phyloP scores from a whole-genome alignment of 2,113 vertebrate genomes.

The Stigmatopora argus region DNA sequence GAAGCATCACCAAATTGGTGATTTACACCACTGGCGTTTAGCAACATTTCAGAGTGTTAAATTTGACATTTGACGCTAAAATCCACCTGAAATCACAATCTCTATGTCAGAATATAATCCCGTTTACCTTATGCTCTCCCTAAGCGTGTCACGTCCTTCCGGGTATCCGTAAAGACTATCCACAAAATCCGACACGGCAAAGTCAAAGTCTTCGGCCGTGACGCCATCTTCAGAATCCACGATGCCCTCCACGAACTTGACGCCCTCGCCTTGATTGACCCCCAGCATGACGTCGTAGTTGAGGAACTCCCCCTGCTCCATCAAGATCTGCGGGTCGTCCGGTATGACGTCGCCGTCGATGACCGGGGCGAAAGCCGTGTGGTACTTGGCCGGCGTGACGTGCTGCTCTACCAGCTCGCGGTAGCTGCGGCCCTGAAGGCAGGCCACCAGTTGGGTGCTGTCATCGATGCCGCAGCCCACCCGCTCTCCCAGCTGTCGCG shows the following conservation, averaged over 20 bases:
- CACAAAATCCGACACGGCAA: conserved; percentile 91
- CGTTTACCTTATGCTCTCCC: conserved; percentile 83
- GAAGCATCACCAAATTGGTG: too few relatives aligned
- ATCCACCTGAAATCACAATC: not conserved
- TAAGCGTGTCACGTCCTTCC: conserved; percentile 83
- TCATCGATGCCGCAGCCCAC: conserved; percentile 92
- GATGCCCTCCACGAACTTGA: conserved; percentile 90
- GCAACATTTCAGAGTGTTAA: too few relatives aligned
- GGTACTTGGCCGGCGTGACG: conserved; percentile 88
- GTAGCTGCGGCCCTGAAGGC: conserved; percentile 84
- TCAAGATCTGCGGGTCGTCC: conserved; percentile 96
- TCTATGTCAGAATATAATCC: not conserved
- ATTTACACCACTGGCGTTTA: too few relatives aligned
- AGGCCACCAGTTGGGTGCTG: conserved; percentile 86
- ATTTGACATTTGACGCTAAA: too few relatives aligned
- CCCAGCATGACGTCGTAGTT: conserved; percentile 98
- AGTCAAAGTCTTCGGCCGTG: conserved; percentile 88
- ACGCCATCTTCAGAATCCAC: conserved; percentile 90
- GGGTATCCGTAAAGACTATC: conserved; percentile 92
- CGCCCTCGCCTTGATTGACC: conserved; percentile 92
- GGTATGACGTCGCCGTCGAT: conserved; percentile 97
- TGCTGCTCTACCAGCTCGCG: conserved; percentile 90
- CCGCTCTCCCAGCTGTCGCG: conserved; percentile 84
- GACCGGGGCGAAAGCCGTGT: conserved; percentile 96
- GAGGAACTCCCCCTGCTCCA: conserved; percentile 98